phyloP scores from a whole-genome alignment of 2,797 vertebrate species.

The Onychomys arenicola region DNA sequence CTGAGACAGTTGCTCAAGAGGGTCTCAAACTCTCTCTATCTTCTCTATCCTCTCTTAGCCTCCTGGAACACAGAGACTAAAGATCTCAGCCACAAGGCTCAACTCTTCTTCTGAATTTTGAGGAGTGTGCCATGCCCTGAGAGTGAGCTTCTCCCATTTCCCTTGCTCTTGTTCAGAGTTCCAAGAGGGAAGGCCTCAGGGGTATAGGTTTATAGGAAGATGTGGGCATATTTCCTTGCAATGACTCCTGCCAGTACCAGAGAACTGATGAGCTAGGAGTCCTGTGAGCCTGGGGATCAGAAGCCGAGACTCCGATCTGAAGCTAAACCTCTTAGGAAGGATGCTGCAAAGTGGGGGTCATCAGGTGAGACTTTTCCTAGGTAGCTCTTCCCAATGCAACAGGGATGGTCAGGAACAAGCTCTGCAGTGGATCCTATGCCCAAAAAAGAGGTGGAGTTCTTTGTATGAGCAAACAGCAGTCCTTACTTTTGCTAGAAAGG shows the following conservation, averaged over 20 bases:
- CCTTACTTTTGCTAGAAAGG: not conserved
- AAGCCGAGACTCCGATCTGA: not conserved
- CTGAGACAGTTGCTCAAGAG: not conserved
- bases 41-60: not conserved
- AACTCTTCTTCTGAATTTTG: not conserved
- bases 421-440: not conserved
- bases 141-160: not conserved
- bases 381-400: not conserved
- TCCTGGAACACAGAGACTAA: not conserved
- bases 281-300: not conserved
- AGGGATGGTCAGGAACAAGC: not conserved
- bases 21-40: not conserved
- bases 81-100: not conserved
- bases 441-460: not conserved
- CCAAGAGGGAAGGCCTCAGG: not conserved
- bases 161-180: not conserved
- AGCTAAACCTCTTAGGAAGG: not conserved
- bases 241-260: not conserved
- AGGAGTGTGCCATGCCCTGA: not conserved
- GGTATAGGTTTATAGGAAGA: not conserved
- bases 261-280: fast-evolving
- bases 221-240: not conserved
- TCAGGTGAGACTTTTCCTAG: not conserved
- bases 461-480: not conserved
- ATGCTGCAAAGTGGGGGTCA: no score